phyloP scores from a whole-genome alignment of 2,113 vertebrate genomes.

The Spilogale gracilis region DNA sequence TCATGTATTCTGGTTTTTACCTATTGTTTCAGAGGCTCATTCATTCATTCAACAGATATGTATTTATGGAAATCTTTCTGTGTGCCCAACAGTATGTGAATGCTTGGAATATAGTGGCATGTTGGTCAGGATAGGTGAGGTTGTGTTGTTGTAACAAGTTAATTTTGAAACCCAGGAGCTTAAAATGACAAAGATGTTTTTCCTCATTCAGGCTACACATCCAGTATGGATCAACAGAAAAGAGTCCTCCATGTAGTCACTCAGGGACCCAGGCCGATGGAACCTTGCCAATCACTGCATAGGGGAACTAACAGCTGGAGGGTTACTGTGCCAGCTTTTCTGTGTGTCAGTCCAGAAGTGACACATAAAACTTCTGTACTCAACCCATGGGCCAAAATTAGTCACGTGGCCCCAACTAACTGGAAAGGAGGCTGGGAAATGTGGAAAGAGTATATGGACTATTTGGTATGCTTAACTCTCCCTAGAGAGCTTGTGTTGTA shows the following conservation, averaged over 20 bases:
- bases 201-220: neutral
- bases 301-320: neutral
- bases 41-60: neutral
- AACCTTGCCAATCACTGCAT: neutral
- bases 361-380: neutral
- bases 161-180: slow-evolving; percentile 21
- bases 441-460: neutral
- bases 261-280: neutral
- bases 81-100: neutral
- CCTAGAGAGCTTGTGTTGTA: slow-evolving; percentile 36
- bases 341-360: neutral
- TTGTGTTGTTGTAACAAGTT: neutral
- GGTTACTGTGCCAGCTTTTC: neutral
- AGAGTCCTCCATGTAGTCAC: neutral
- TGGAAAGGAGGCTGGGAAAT: neutral
- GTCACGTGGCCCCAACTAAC: slow-evolving; percentile 54
- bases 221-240: neutral
- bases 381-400: slow-evolving; percentile 19
- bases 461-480: neutral
- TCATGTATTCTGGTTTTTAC: neutral
- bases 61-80: neutral
- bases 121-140: neutral
- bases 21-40: slow-evolving; percentile 9
- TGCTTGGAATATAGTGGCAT: neutral
- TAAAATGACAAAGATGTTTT: neutral